Conservation (phyloP, 2,888 invertebrate genomes). For the Oconnorella tubifera region DNA sequence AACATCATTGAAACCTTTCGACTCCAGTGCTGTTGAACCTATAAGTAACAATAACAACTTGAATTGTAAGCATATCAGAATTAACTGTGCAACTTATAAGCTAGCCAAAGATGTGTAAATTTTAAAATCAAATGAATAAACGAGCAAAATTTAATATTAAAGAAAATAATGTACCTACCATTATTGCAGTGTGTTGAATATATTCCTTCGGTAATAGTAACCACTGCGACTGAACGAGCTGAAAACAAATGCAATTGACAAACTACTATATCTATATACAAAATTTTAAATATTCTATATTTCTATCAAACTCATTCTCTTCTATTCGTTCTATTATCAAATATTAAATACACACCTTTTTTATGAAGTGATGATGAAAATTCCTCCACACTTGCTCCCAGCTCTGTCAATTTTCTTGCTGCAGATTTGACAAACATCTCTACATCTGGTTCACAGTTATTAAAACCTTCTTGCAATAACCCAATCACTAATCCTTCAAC, state of each 20-base stretch:
- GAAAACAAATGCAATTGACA: neutral
- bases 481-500: slow-evolving; percentile 41
- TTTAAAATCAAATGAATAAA: too few species aligned
- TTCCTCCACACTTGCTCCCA: slow-evolving; percentile 41
- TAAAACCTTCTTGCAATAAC: slow-evolving; percentile 47
- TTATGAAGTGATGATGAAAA: slow-evolving; percentile 44
- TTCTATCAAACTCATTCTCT: slow-evolving; percentile 5
- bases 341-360: too few species aligned
- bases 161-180: too few species aligned
- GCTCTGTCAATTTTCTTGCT: slow-evolving; percentile 29
- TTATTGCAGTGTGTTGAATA: neutral
- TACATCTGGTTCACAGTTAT: slow-evolving; percentile 39
- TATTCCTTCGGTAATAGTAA: neutral
- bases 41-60: neutral
- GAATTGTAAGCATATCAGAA: neutral
- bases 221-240: neutral
- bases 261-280: neutral
- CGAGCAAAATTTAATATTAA: too few species aligned
- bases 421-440: slow-evolving; percentile 36
- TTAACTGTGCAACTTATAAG: too few species aligned
- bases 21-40: neutral
- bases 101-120: too few species aligned
- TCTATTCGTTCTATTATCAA: too few species aligned
- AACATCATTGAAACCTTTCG: slow-evolving; percentile 15
- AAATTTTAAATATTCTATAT: neutral